Percentiles rank a stretch among this genome's conserved stretches.
Conservation (phyloP, 2,888 invertebrate species). For the Escarpia spicata region DNA sequence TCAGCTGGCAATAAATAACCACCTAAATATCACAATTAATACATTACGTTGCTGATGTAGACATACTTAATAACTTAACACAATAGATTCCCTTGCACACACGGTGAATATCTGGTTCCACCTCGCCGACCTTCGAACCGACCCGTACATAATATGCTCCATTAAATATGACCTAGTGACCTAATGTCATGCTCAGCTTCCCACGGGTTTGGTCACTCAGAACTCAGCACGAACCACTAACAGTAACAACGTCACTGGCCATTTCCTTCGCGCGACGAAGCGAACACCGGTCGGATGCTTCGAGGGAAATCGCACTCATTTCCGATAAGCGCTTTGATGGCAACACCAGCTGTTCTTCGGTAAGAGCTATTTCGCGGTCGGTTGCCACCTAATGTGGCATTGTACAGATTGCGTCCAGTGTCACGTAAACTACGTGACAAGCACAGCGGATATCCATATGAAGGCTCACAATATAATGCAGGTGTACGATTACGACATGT, state of each 20-base stretch:
- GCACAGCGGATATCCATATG: neutral
- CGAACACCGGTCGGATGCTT: neutral
- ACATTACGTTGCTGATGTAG: too few relatives aligned
- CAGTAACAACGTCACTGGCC: neutral
- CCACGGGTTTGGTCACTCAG: neutral
- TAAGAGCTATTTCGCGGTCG: neutral
- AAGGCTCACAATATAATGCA: neutral
- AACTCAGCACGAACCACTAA: neutral
- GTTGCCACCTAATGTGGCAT: neutral
- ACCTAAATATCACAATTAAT: too few relatives aligned
- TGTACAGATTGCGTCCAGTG: neutral
- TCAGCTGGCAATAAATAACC: too few relatives aligned
- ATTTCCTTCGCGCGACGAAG: neutral
- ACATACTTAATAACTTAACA: too few relatives aligned
- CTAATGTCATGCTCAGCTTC: neutral
- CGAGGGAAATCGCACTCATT: neutral
- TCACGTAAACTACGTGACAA: slow-evolving; percentile 16
- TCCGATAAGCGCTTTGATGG: neutral
- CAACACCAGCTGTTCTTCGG: neutral
- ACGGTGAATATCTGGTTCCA: neutral
- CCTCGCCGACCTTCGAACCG: neutral
- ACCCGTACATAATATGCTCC: neutral
- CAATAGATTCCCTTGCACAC: neutral
- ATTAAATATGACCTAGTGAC: neutral
- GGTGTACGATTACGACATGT: neutral